Conservation (phyloP, 1,140 invertebrate genomes). For the Propsilocerus akamusi region DNA sequence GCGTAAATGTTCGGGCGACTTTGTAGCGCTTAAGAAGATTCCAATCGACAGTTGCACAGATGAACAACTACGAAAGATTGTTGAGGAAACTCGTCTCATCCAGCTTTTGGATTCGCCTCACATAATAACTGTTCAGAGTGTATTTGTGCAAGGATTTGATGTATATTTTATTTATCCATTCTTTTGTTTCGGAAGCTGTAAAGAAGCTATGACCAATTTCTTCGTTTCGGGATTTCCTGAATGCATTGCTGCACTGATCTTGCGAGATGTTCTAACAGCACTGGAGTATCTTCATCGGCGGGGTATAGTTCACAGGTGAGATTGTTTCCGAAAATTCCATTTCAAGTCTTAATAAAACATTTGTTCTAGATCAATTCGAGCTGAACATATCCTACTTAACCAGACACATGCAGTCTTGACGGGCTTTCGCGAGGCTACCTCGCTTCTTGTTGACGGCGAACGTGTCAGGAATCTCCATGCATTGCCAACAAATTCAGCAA, state of each 20-base stretch:
- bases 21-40: conserved; percentile 56
- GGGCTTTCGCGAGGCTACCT: conserved; percentile 58
- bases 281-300: conserved; percentile 69
- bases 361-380: conserved; percentile 50
- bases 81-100: conserved; percentile 55
- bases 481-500: conserved; percentile 45
- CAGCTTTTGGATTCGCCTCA: conserved; percentile 66
- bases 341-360: conserved; percentile 8
- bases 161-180: conserved; percentile 62
- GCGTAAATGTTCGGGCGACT: conserved; percentile 41
- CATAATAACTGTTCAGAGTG: conserved; percentile 52
- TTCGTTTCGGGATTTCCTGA: conserved; percentile 67
- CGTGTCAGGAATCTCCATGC: conserved; percentile 47
- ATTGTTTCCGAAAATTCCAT: too few relatives aligned
- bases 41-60: conserved; percentile 45
- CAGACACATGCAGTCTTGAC: conserved; percentile 30
- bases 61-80: conserved; percentile 42
- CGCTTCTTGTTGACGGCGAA: conserved; percentile 47
- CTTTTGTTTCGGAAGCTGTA: conserved; percentile 64
- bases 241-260: conserved; percentile 54
- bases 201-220: conserved; percentile 55
- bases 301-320: conserved; percentile 68
- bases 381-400: conserved; percentile 55
- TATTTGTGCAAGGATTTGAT: conserved; percentile 52
- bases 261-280: conserved; percentile 57